These are phyloP conservation scores for Melieria crassipennis DNA, from an alignment of 2,888 invertebrate species.

Conservation along the genomic window DNA sequence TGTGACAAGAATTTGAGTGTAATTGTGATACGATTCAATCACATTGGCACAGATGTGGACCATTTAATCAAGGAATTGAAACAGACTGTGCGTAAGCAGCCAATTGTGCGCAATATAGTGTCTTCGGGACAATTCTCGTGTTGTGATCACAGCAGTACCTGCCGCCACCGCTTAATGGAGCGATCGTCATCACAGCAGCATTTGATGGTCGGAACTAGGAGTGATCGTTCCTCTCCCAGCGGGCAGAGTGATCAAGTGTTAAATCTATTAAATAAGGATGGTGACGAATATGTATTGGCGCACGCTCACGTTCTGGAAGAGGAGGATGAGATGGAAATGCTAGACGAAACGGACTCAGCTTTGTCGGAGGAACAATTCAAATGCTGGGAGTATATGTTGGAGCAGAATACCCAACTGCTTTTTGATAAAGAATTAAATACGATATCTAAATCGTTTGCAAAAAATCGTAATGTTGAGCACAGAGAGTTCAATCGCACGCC, in stretches of 20 bases:
- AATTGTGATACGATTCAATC: slow-evolving; percentile 81
- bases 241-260: slow-evolving; percentile 82
- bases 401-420: slow-evolving; percentile 87
- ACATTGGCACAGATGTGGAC: slow-evolving; percentile 77
- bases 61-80: slow-evolving; percentile 79
- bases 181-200: slow-evolving; percentile 27
- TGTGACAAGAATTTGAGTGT: slow-evolving; percentile 88
- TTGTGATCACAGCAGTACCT: slow-evolving; percentile 69
- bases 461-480: slow-evolving; percentile 50
- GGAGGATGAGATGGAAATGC: slow-evolving; percentile 70
- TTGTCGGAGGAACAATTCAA: slow-evolving; percentile 88
- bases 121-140: slow-evolving; percentile 70
- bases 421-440: slow-evolving; percentile 90
- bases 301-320: slow-evolving; percentile 68
- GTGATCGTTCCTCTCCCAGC: slow-evolving; percentile 85
- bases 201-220: slow-evolving; percentile 50
- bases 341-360: slow-evolving; percentile 70
- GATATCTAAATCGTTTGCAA: slow-evolving; percentile 72
- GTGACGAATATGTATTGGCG: slow-evolving; percentile 62
- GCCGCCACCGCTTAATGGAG: slow-evolving; percentile 45
- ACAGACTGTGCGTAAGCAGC: slow-evolving; percentile 76
- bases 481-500: slow-evolving; percentile 38
- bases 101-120: slow-evolving; percentile 47
- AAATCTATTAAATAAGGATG: slow-evolving; percentile 57
- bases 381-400: slow-evolving; percentile 94